Percentiles rank a stretch among this genome's conserved stretches.
Conservation (phyloP, 1,140 invertebrate species). For the Schlechtendalia chinensis region DNA sequence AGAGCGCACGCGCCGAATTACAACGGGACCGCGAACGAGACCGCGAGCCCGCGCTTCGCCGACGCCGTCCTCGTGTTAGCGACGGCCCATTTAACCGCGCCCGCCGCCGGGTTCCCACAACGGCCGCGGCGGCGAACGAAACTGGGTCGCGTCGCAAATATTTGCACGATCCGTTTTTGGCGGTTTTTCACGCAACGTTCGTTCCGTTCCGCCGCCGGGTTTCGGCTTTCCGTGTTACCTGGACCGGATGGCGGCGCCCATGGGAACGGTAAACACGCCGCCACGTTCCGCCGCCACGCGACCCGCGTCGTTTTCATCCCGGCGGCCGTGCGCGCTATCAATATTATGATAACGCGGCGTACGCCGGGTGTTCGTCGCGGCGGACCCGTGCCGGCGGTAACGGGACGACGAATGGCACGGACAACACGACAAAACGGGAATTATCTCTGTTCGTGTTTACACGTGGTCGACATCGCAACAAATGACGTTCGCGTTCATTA, state of each 20-base stretch:
- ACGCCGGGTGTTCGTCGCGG: too few species aligned
- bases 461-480: too few species aligned
- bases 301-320: not conserved
- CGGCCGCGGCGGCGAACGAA: not conserved
- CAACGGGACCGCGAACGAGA: slow-evolving; percentile 22
- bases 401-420: too few species aligned
- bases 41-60: too few species aligned
- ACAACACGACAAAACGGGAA: too few species aligned
- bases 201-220: too few species aligned
- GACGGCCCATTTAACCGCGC: slow-evolving; percentile 38
- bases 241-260: not conserved
- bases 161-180: not conserved
- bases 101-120: slow-evolving; percentile 38
- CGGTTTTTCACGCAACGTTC: too few species aligned
- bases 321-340: not conserved
- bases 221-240: not conserved
- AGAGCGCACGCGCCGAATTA: slow-evolving; percentile 39
- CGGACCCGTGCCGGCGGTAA: too few species aligned
- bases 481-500: too few species aligned
- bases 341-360: too few species aligned
- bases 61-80: not conserved
- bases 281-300: not conserved
- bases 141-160: not conserved
- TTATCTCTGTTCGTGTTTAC: too few species aligned
- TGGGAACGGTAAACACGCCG: slow-evolving; percentile 28